These are phyloP conservation scores for Lochmaea crataegi DNA, from an alignment of 2,888 invertebrate genomes.

Conservation along the genomic window DNA sequence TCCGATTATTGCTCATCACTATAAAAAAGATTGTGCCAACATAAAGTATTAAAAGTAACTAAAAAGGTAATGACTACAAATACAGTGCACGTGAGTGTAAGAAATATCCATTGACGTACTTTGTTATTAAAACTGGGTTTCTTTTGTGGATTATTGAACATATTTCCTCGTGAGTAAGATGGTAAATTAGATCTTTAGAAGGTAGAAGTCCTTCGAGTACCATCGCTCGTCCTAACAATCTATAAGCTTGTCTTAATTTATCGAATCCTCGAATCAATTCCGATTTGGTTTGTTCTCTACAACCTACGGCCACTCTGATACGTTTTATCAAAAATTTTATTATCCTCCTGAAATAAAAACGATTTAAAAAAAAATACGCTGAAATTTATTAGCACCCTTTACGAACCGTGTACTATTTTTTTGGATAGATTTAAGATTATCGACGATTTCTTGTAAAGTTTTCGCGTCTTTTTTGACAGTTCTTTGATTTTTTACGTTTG, in stretches of 20 bases:
- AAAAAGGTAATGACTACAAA: too few relatives aligned
- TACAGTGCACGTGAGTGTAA: too few relatives aligned
- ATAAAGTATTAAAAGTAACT: too few relatives aligned
- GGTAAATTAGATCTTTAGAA: constrained; percentile 73
- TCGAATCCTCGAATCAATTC: constrained; percentile 69
- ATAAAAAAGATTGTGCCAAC: too few relatives aligned
- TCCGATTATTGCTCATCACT: too few relatives aligned
- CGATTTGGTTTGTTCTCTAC: constrained; percentile 77
- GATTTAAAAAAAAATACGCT: neutral
- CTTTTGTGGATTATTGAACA: constrained; percentile 67
- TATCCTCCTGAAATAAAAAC: constrained; percentile 64
- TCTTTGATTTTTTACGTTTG: constrained; percentile 62
- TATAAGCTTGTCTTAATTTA: constrained; percentile 71
- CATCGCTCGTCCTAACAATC: constrained; percentile 70
- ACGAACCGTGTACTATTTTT: constrained; percentile 65
- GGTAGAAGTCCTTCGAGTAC: constrained; percentile 74
- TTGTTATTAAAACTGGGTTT: constrained; percentile 71
- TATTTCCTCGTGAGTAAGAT: constrained; percentile 76
- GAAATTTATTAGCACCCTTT: neutral
- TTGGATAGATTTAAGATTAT: constrained; percentile 67
- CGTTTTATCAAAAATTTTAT: constrained; percentile 73
- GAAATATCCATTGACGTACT: constrained; percentile 66
- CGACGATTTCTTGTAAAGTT: constrained; percentile 66
- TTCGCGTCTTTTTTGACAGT: constrained; percentile 47
- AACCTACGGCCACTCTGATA: constrained; percentile 71